A percentile compares a stretch with the other conserved stretches of the same genome.
Evolutionary conservation across 1,140 invertebrate genomes (phyloP).

Genomic region (Bombus waltoni): DNA sequence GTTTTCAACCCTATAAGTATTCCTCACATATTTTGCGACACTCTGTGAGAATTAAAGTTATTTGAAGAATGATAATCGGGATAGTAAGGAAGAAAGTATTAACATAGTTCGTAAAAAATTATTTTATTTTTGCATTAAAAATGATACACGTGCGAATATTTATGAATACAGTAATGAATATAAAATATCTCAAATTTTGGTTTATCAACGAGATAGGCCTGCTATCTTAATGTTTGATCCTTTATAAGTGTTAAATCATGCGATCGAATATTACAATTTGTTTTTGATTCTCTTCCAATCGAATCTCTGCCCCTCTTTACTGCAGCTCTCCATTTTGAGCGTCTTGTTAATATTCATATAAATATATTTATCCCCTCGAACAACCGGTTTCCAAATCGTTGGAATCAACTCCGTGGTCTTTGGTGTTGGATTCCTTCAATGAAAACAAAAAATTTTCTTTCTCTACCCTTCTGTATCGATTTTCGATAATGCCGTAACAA

Average conservation of each 20-base stretch:
- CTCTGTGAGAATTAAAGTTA: background rate
- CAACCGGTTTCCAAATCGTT: constrained; percentile 58
- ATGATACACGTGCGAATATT: background rate
- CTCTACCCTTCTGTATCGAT: background rate
- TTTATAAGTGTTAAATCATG: background rate
- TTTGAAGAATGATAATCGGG: background rate
- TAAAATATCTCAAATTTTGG: background rate
- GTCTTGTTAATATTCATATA: constrained; percentile 59
- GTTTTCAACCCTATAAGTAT: too few relatives aligned
- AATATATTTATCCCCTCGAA: constrained; percentile 4
- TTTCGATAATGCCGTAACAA: background rate
- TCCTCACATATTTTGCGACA: too few relatives aligned
- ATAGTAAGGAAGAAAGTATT: background rate
- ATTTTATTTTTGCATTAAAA: background rate
- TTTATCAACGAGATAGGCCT: background rate
- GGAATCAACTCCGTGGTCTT: constrained; percentile 35
- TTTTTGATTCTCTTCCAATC: constrained; percentile 58
- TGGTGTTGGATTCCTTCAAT: constrained; percentile 63
- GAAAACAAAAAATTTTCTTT: background rate
- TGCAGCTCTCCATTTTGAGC: constrained; percentile 44
- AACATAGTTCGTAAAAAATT: background rate
- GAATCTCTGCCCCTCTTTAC: constrained; percentile 29
- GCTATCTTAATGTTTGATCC: background rate
- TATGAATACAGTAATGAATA: background rate
- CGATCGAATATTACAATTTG: constrained; percentile 44